Evolutionary conservation across 2,797 vertebrate species (phyloP).

Genomic region (Nyctalus aviator): DNA sequence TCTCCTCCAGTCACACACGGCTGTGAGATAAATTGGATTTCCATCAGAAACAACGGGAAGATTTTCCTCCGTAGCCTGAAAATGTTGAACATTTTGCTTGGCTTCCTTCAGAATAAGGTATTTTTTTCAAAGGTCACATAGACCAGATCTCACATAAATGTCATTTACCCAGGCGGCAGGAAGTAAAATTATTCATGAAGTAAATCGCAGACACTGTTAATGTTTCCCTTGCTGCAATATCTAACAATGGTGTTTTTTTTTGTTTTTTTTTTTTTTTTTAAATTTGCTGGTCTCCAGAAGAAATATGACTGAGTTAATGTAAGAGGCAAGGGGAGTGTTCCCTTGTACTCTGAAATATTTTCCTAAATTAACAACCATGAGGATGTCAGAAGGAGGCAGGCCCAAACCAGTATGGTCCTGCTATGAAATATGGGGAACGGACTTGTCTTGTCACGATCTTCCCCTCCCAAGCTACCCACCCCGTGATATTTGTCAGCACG

Average conservation of each 20-base stretch:
- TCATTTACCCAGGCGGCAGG: constrained; percentile 22
- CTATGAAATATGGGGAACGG: background rate
- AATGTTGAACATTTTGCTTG: constrained; percentile 41
- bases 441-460: background rate
- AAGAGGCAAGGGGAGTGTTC: background rate
- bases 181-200: constrained; percentile 64
- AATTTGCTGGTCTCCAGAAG: constrained; percentile 15
- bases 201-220: constrained; percentile 61
- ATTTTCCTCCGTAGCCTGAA: constrained; percentile 26
- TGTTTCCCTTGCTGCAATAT: constrained; percentile 52
- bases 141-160: constrained; percentile 57
- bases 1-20: background rate
- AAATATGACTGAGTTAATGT: constrained; percentile 21
- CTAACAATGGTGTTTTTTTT: constrained; percentile 32
- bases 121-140: constrained; percentile 70
- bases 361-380: constrained; percentile 23
- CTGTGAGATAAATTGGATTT: background rate
- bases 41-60: constrained; percentile 17
- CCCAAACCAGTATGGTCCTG: background rate
- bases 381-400: background rate
- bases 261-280: background rate
- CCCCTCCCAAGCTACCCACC: background rate
- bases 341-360: constrained; percentile 30
- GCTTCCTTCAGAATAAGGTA: constrained; percentile 37
- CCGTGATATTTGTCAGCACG: background rate